Conservation (phyloP, 2,888 invertebrate species). For the Xanthorhoe spadicearia region DNA sequence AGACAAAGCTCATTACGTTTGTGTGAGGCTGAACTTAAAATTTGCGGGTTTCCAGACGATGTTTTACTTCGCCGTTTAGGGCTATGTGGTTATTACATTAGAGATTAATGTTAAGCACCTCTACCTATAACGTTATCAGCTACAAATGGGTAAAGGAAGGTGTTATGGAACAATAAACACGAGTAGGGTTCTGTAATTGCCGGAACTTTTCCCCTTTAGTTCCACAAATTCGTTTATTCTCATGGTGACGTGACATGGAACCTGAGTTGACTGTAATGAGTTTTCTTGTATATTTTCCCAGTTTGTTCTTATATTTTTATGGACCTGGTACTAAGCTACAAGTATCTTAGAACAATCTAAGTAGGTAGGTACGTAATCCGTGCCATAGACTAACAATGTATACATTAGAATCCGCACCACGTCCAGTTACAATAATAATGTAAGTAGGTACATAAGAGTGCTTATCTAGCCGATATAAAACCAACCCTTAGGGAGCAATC, state of each 20-base stretch:
- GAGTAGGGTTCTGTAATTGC: conserved; percentile 30
- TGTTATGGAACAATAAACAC: conserved; percentile 23
- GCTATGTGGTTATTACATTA: conserved; percentile 1
- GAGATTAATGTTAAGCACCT: background rate
- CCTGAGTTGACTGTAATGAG: conserved; percentile 28
- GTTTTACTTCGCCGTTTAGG: too few species aligned
- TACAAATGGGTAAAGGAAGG: background rate
- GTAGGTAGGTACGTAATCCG: conserved; percentile 5
- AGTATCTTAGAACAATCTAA: background rate
- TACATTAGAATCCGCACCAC: conserved; percentile 29
- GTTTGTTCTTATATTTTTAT: conserved; percentile 1
- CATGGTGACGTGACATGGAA: conserved; percentile 40
- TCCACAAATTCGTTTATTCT: conserved; percentile 41
- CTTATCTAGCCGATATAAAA: conserved; percentile 46
- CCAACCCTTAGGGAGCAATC: conserved; percentile 55
- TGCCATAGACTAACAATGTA: conserved; percentile 16
- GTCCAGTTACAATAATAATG: conserved; percentile 32
- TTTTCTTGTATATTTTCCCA: conserved; percentile 19
- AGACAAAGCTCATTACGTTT: too few species aligned
- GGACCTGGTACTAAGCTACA: background rate
- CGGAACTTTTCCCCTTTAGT: conserved; percentile 36
- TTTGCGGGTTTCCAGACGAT: too few species aligned
- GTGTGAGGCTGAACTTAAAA: too few species aligned
- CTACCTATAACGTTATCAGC: too few species aligned
- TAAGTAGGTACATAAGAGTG: conserved; percentile 29